A percentile compares a stretch with the other conserved stretches of the same genome.
phyloP scores from a whole-genome alignment of 1,140 invertebrate genomes.

The Pogonomyrmex californicus region DNA sequence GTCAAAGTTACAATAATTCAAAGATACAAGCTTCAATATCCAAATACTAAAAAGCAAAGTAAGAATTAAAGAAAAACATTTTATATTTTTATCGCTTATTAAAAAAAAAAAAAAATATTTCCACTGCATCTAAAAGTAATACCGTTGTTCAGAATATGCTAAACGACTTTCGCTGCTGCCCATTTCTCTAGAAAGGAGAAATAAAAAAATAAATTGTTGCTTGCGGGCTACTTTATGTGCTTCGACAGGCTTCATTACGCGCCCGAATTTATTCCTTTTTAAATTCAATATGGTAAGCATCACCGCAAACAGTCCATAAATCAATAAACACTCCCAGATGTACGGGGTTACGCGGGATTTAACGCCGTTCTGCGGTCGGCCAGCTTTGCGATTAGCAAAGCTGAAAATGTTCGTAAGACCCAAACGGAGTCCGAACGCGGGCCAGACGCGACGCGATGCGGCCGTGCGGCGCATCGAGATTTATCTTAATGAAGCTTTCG shows the following conservation, averaged over 20 bases:
- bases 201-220: constrained; percentile 1
- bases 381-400: constrained; percentile 43
- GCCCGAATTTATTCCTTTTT: constrained; percentile 55
- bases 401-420: constrained; percentile 41
- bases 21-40: background rate
- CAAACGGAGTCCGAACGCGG: background rate
- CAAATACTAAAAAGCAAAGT: background rate
- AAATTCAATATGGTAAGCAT: constrained; percentile 64
- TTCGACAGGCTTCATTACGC: constrained; percentile 54
- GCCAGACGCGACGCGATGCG: background rate
- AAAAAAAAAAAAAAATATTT: background rate
- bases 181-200: background rate
- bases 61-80: constrained; percentile 12
- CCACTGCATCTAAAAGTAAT: background rate
- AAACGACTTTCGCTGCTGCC: background rate
- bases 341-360: constrained; percentile 53
- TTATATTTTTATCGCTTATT: background rate
- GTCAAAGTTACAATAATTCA: background rate
- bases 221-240: constrained; percentile 19
- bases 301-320: constrained; percentile 68
- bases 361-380: constrained; percentile 62
- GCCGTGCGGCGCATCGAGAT: constrained; percentile 47
- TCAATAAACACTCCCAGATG: constrained; percentile 62
- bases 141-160: background rate
- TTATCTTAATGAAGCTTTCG: constrained; percentile 69